These are phyloP conservation scores for Apantesis nais DNA, from an alignment of 2,888 invertebrate species.

Conservation along the genomic window DNA sequence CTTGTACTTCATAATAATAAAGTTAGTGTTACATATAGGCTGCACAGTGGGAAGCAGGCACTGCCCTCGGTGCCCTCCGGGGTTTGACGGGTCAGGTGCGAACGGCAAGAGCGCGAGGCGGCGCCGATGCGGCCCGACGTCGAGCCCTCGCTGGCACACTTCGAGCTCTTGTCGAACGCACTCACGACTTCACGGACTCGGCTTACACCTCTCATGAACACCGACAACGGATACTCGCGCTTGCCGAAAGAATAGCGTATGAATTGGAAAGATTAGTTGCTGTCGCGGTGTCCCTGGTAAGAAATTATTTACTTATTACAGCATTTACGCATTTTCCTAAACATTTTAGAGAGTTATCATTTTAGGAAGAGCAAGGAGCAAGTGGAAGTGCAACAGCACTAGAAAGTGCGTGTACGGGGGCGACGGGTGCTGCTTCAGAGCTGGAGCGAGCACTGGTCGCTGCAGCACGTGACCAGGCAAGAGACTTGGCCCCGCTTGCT, in stretches of 20 bases:
- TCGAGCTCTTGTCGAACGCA: slow-evolving; percentile 96
- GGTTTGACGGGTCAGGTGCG: slow-evolving; percentile 95
- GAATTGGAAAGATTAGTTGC: slow-evolving; percentile 96
- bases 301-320: slow-evolving; percentile 33
- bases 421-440: slow-evolving; percentile 94
- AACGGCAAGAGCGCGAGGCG: slow-evolving; percentile 89
- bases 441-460: slow-evolving; percentile 91
- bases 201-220: slow-evolving; percentile 99
- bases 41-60: slow-evolving; percentile 86
- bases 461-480: slow-evolving; percentile 82
- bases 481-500: slow-evolving; percentile 77
- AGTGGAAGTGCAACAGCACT: slow-evolving; percentile 77
- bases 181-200: slow-evolving; percentile 99
- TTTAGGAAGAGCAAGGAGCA: slow-evolving; percentile 75
- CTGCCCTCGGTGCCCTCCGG: slow-evolving; percentile 92
- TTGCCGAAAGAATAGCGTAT: slow-evolving; percentile 95
- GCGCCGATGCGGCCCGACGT: slow-evolving; percentile 88
- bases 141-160: slow-evolving; percentile 94
- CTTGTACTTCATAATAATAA: slow-evolving; percentile 22
- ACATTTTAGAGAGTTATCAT: slow-evolving; percentile 27
- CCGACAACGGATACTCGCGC: slow-evolving; percentile 96
- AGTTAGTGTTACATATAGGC: slow-evolving; percentile 59
- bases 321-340: slow-evolving; percentile 6
- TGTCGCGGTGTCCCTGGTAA: slow-evolving; percentile 93
- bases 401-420: slow-evolving; percentile 86